Base-by-base conservation (phyloP, 2,888 invertebrate species). In the Leptinotarsa peninsularis region DNA sequence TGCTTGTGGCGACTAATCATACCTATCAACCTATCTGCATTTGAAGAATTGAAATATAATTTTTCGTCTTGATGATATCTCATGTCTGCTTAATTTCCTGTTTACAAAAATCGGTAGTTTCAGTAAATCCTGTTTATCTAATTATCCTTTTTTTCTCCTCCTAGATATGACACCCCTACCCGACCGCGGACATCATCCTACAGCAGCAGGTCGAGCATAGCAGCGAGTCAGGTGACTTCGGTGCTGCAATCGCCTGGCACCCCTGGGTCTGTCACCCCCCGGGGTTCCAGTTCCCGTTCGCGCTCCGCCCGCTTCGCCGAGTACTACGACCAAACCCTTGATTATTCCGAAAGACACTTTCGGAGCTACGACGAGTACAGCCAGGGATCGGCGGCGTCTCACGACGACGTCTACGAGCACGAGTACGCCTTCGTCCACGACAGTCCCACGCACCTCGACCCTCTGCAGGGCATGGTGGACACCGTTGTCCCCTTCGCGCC, bases 301-400 rank as follows among this genome's bases (percentile, higher is more conserved):
- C 85, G 91, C 83, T 89, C 91, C 27, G 88, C 89, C 72, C 84
- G 87, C 63, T 91, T 83, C 75, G 69, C 80, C 71, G 85, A 88
- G 21, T 88, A 81, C 85, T 86, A 87, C 79, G 85, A 85, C 18
- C 81, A 78, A 66, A 69, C 49, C 3, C 33, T 86, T 89, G 18
- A 90, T 91, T 66, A 90, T 90, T 81, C 87, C 89, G 70, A 91
- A 90, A 79, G 87, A 18, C 89, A 91, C 81, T 90, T 91, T 87
- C 92, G 93, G 75, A 92, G 90, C 85, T 92, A 92, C 85, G 94
- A 94, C 84, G 92, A 96, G 89, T 93, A 93, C 90, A 91, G 94
- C 88, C 92, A 93, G 88, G 90, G 94, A 83, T 92, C 92, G 77
- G 91, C 90, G 43, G 91, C 92, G 4, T 91, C 91, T 49, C 93